These are phyloP conservation scores for Sus cebifrons DNA, from an alignment of 2,797 vertebrate species.

Conservation along the genomic window DNA sequence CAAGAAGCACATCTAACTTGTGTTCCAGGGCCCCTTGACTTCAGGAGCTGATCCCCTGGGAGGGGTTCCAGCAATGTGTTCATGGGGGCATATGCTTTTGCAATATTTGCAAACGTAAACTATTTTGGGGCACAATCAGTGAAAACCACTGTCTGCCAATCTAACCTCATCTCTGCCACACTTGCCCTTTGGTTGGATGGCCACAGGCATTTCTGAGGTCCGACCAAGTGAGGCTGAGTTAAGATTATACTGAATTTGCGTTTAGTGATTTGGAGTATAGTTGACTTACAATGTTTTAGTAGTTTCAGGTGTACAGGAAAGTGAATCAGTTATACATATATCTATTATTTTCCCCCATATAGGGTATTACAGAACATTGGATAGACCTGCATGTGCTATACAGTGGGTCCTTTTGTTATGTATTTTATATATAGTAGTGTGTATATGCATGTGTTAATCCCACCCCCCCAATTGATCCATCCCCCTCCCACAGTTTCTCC, in stretches of 20 bases:
- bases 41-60: neutral
- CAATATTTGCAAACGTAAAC: neutral
- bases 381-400: no score
- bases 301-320: no score
- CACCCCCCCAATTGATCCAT: no score
- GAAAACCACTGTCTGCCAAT: neutral
- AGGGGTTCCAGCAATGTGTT: neutral
- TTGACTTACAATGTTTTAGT: no score
- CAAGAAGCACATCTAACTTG: neutral
- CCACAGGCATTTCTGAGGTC: neutral
- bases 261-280: neutral
- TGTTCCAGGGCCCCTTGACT: neutral
- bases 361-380: no score
- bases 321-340: no score
- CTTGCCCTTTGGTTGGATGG: neutral
- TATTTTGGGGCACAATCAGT: neutral
- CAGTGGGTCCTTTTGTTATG: no score
- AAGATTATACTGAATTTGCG: neutral
- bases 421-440: no score
- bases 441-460: no score
- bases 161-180: neutral
- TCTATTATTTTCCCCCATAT: no score
- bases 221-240: neutral
- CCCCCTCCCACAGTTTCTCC: no score
- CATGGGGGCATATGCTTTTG: neutral